phyloP scores from a whole-genome alignment of 2,888 invertebrate species.

The Portevinia maculata region DNA sequence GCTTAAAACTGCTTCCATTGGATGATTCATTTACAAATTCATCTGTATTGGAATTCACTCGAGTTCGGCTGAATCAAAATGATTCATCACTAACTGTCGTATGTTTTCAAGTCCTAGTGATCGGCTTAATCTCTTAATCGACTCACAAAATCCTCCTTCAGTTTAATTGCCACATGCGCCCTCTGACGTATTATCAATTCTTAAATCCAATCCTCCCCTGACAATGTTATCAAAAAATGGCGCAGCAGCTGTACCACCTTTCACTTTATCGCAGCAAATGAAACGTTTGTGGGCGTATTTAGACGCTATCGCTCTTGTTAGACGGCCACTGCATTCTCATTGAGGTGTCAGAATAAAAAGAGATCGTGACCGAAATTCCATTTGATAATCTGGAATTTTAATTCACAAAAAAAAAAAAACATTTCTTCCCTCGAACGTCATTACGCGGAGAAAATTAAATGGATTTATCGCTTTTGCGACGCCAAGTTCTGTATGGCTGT shows the following conservation, averaged over 20 bases:
- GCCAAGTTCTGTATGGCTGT: neutral
- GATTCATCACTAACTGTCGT: neutral
- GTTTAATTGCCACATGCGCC: neutral
- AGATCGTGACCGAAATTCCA: slow-evolving; percentile 18
- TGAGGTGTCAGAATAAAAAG: neutral
- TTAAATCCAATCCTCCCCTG: neutral
- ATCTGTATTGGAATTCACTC: neutral
- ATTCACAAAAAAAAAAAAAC: neutral
- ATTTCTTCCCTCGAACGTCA: too few species aligned
- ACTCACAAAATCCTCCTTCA: neutral
- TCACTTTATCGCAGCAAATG: too few species aligned
- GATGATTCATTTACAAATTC: too few species aligned
- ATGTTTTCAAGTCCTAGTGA: neutral
- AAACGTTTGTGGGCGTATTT: slow-evolving; percentile 32
- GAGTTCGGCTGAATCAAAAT: neutral
- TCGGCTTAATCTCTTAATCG: too few species aligned
- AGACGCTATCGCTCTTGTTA: slow-evolving; percentile 16
- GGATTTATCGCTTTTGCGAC: slow-evolving; percentile 3
- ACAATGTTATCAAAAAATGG: slow-evolving; percentile 7
- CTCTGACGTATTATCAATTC: neutral
- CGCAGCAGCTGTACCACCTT: slow-evolving; percentile 17
- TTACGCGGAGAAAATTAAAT: neutral
- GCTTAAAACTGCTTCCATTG: neutral
- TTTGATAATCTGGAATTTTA: slow-evolving; percentile 4
- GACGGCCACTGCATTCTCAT: neutral